Base-by-base conservation (phyloP, 1,140 invertebrate species). In the Panagrolaimus sp. region DNA sequence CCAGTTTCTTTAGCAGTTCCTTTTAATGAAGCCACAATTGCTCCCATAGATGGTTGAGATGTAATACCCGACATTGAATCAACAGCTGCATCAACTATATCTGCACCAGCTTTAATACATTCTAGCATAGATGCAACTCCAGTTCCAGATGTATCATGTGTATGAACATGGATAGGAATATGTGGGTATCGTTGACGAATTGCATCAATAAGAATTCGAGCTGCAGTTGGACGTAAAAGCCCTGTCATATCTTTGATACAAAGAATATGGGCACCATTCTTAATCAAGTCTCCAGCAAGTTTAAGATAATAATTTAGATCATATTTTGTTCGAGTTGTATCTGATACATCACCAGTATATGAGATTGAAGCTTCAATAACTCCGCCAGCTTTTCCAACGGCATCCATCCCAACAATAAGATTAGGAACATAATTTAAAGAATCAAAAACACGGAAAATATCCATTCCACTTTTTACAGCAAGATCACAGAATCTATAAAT, bases 201-300 rank as follows among this genome's bases (percentile, higher is more conserved):
- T 9, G 92, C 90, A 20, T 88, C 87, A 16, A 98, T 89, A 8
- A 98, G 83, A 14, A 97, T 80, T 73, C 88, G 89, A 9, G 93
- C 92, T 57, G 95, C 91, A 80, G 88, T 87, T 0, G 96, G 96
- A 84, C 96, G 97, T 66, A 98, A 83, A 9, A 98, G 85, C 46
- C 95, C 96, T 72, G 96, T 95, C 96, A 99, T 99, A 84, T 98
- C 96, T 88, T 99, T 99, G 70, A 99, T 96, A 53, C 88, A 88
- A 0, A 99, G 85, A 3, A 99, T 90, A 82, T 98, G 96, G 20
- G 93, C 94, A 20, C 91, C 94, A 63, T 91, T 93, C 85, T 94
- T 96, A 0, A 98, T 91, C 9, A 99, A 85, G 83, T 98, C 91
- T 79, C 93, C 90, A 23, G 93, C 90, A 57, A 98, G 84, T 61